Conservation (phyloP, 2,888 invertebrate genomes). For the Hemicrepidius hirtus region DNA sequence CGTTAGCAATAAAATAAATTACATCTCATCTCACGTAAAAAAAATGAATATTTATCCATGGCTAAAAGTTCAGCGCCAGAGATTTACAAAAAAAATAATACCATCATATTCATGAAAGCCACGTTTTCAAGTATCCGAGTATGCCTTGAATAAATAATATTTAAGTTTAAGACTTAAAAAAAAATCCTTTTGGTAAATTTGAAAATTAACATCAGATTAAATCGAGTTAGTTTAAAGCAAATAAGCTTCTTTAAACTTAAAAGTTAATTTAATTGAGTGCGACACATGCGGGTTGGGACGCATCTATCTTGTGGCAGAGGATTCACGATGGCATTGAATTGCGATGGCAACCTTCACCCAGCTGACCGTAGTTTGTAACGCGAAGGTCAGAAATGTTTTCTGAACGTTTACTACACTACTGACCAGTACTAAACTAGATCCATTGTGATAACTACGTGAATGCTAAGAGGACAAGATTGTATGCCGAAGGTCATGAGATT, state of each 20-base stretch:
- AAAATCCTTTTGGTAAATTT: constrained; percentile 4
- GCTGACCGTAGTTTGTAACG: constrained; percentile 30
- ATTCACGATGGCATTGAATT: constrained; percentile 35
- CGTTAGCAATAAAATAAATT: not conserved
- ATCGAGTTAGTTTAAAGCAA: constrained; percentile 17
- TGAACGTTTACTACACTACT: constrained; percentile 14
- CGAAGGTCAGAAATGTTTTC: constrained; percentile 27
- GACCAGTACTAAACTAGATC: constrained; percentile 23
- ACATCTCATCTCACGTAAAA: not conserved
- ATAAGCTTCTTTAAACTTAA: constrained; percentile 20
- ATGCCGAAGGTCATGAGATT: not conserved
- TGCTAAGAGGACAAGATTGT: not conserved
- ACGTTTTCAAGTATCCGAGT: not conserved
- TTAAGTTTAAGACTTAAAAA: not conserved
- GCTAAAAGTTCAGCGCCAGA: not conserved
- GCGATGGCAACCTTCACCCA: constrained; percentile 32
- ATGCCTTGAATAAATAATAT: not conserved
- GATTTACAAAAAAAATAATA: constrained; percentile 7
- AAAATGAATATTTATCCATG: constrained; percentile 4
- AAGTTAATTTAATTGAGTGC: constrained; percentile 35
- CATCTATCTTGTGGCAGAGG: constrained; percentile 7
- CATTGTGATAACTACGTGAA: not conserved
- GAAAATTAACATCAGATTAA: not conserved
- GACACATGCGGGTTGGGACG: constrained; percentile 21
- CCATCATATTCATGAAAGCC: not conserved